phyloP scores from a whole-genome alignment of 2,888 invertebrate genomes.

The Ophion costatus region DNA sequence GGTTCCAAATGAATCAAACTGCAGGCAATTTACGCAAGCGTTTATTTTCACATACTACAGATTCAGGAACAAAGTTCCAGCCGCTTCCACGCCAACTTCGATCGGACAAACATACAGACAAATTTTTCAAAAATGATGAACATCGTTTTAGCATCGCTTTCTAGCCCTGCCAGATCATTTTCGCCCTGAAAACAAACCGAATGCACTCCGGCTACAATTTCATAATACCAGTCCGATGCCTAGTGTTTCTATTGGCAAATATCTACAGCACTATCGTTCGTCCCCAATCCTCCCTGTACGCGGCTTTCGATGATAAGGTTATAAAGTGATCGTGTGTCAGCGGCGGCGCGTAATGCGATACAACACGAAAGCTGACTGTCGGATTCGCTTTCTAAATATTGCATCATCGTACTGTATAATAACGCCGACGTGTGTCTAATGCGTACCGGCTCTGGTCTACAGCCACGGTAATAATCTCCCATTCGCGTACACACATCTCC shows the following conservation, averaged over 20 bases:
- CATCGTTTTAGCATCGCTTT: too few species aligned
- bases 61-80: too few species aligned
- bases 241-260: neutral
- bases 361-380: slow-evolving; percentile 52
- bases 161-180: too few species aligned
- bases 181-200: too few species aligned
- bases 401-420: slow-evolving; percentile 63
- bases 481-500: slow-evolving; percentile 3
- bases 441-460: slow-evolving; percentile 22
- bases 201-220: neutral
- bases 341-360: slow-evolving; percentile 52
- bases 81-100: too few species aligned
- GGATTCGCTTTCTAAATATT: slow-evolving; percentile 77
- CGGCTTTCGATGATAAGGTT: slow-evolving; percentile 30
- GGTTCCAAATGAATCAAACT: too few species aligned
- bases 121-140: too few species aligned
- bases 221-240: neutral
- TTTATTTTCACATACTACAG: too few species aligned
- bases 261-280: slow-evolving; percentile 1
- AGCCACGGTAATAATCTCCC: slow-evolving; percentile 38
- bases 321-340: slow-evolving; percentile 57
- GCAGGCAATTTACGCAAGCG: too few species aligned
- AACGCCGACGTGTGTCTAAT: slow-evolving; percentile 45
- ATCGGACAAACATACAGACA: too few species aligned
- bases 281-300: neutral